phyloP scores from a whole-genome alignment of 1,140 invertebrate species.

The Stegodyphus mimosarum region DNA sequence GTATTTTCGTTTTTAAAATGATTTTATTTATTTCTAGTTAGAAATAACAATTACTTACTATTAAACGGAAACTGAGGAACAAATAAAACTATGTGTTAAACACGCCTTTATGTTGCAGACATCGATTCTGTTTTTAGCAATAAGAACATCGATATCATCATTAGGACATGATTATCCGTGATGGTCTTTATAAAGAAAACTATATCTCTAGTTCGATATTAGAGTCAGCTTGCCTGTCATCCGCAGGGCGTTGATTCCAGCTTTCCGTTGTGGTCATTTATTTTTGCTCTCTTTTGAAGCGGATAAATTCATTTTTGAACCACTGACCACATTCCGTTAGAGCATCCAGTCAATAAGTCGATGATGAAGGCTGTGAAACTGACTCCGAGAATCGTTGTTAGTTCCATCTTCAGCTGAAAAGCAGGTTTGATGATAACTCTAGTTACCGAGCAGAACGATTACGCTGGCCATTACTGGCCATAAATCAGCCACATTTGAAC shows the following conservation, averaged over 20 bases:
- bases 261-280: background rate
- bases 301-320: background rate
- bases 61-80: too few relatives aligned
- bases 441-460: conserved; percentile 20
- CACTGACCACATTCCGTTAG: background rate
- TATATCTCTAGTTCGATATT: background rate
- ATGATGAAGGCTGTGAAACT: background rate
- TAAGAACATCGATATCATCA: background rate
- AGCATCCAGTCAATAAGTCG: background rate
- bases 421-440: background rate
- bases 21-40: too few relatives aligned
- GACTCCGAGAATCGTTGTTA: background rate
- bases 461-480: conserved; percentile 35
- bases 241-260: background rate
- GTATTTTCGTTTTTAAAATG: too few relatives aligned
- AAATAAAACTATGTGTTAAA: too few relatives aligned
- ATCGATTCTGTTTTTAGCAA: too few relatives aligned
- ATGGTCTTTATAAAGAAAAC: background rate
- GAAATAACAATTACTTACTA: too few relatives aligned
- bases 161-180: background rate
- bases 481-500: conserved; percentile 40
- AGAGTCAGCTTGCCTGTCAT: background rate
- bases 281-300: background rate
- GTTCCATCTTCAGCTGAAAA: background rate
- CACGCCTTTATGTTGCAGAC: too few relatives aligned